Evolutionary conservation across 2,797 vertebrate species (phyloP), one percentile per base, ranked within the genome.

Genomic region (Cossypha polioptera): DNA sequence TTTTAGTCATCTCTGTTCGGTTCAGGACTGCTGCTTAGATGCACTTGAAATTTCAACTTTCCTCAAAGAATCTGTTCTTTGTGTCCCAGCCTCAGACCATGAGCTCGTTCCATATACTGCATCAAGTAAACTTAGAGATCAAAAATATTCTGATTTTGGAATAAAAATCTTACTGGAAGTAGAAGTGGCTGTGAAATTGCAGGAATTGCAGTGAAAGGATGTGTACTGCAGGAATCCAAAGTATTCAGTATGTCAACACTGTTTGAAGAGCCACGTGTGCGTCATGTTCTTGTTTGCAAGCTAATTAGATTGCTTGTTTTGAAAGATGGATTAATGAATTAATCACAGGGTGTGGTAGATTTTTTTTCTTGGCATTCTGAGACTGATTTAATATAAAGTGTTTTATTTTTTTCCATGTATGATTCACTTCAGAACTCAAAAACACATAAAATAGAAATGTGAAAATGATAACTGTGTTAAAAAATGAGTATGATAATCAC

Each of bases 281-380:
- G 68, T 96, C 96, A 96, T 88, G 31, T 80, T 94, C 95, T 72
- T 96, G 91, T 94, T 95, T 94, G 87, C 68, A 53, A 94, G 91
- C 84, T 94, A 91, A 94, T 93, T 95, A 95, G 77, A 88, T 80
- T 65, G 50, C 86, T 91, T 81, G 78, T 95, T 96, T 93, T 92
- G 91, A 94, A 95, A 90, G 78, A 78, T n/a, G 73, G 80, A 92
- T 92, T 96, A 91, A 94, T 86, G 61, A 91, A 88, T 86, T 91
- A 72, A 96, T 97, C 84, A 92, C 75, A 78, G 95, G 93, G 88
- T 86, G 93, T 0, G 82, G 92, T 83, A 38, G 50, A 78, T 84
- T 25, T 68, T 82, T 84, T 91, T 93, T 86, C 90, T 91, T 91
- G 62, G 47, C 58, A 68, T 63, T 88, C 86, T 77, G 62, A 85